These are phyloP conservation scores for Diadema setosum DNA, from an alignment of 35 echinoderm and acorn worm genomes.

Conservation along the genomic window DNA sequence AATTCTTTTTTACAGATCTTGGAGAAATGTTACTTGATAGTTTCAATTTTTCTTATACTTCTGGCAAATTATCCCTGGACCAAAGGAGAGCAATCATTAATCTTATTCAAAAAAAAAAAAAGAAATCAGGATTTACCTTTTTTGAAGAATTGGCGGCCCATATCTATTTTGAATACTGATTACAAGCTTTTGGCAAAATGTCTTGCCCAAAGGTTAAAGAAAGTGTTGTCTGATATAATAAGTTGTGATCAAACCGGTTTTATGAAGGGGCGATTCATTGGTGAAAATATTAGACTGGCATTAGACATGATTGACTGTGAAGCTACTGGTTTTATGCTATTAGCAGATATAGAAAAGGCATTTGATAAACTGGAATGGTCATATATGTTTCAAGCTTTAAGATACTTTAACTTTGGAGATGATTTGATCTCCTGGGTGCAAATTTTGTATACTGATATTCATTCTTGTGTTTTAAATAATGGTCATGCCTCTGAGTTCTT, in stretches of 20 bases:
- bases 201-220: no score
- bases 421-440: no score
- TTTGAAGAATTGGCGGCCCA: constrained; percentile 24
- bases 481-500: no score
- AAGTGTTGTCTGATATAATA: no score
- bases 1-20: no score
- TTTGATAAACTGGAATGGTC: no score
- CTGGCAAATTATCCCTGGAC: constrained; percentile 5
- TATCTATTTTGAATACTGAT: constrained; percentile 38
- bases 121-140: neutral
- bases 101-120: constrained; percentile 21
- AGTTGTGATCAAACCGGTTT: constrained; percentile 53
- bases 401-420: no score
- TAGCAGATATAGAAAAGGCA: no score
- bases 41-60: neutral
- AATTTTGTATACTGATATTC: no score
- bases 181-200: constrained; percentile 31
- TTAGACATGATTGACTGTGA: neutral
- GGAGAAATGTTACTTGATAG: neutral
- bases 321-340: no score
- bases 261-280: constrained; percentile 45
- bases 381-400: no score
- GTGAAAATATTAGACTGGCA: constrained; percentile 9
- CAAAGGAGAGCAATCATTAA: constrained; percentile 24
- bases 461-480: no score